These are phyloP conservation scores for Sussaba pulchella DNA, from an alignment of 2,888 invertebrate species.

Conservation along the genomic window DNA sequence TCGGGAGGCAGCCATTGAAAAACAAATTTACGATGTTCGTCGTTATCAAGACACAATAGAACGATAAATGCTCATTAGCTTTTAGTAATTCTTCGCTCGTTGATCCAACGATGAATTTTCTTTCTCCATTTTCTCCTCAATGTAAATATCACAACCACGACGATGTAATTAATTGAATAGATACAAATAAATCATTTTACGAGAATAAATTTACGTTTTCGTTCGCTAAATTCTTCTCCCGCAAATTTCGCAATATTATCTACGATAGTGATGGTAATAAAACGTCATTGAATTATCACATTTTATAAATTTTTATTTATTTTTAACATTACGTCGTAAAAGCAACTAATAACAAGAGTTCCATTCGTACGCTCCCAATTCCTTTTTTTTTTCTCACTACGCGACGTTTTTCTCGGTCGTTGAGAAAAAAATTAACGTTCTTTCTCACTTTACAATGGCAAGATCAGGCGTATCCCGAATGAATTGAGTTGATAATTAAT, in stretches of 20 bases:
- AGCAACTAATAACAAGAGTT: constrained; percentile 46
- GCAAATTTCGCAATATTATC: background rate
- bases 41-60: constrained; percentile 13
- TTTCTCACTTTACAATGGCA: constrained; percentile 5
- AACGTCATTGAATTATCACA: constrained; percentile 12
- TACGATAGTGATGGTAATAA: background rate
- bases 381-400: constrained; percentile 7
- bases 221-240: background rate
- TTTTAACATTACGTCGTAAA: constrained; percentile 40
- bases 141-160: constrained; percentile 41
- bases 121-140: constrained; percentile 5
- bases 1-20: background rate
- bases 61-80: constrained; percentile 63
- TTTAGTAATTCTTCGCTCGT: constrained; percentile 28
- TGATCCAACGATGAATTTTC: constrained; percentile 1
- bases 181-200: constrained; percentile 40
- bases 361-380: too few species aligned
- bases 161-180: constrained; percentile 25
- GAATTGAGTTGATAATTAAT: background rate
- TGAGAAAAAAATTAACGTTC: constrained; percentile 9
- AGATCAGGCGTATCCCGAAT: background rate
- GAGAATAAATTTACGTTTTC: background rate
- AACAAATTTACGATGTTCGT: constrained; percentile 9
- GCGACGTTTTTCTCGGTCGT: background rate
- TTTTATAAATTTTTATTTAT: constrained; percentile 49